A percentile compares a stretch with the other conserved stretches of the same genome.
Conservation (phyloP, 2,113 vertebrate species). For the Misgurnus anguillicaudatus region DNA sequence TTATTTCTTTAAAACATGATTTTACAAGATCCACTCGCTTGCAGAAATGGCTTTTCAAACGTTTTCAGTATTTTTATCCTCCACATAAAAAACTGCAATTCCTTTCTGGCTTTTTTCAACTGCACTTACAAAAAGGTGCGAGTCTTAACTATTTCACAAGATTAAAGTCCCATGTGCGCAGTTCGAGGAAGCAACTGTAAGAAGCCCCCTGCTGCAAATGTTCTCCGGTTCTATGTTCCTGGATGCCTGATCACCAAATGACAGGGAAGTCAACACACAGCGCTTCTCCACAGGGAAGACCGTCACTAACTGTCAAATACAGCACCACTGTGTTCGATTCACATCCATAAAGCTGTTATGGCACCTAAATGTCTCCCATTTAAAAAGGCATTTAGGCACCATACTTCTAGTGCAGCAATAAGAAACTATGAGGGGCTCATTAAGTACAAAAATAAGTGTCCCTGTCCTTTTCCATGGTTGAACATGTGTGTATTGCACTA, state of each 20-base stretch:
- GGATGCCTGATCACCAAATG: constrained; percentile 17
- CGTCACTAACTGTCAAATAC: constrained; percentile 13
- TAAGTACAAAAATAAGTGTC: background rate
- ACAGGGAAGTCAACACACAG: constrained; percentile 24
- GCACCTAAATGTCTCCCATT: background rate
- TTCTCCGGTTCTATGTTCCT: constrained; percentile 29
- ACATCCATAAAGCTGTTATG: background rate
- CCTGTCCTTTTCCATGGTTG: too few species aligned
- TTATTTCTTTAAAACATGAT: background rate
- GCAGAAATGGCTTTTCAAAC: background rate
- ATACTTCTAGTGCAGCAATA: background rate
- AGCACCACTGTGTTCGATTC: background rate
- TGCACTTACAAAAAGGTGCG: background rate
- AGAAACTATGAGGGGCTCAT: background rate
- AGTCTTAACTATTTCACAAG: background rate
- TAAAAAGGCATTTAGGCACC: background rate
- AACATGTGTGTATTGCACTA: too few species aligned
- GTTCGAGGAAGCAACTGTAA: constrained; percentile 15
- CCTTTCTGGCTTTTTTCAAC: background rate
- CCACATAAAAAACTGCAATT: too few species aligned
- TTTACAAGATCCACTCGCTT: background rate
- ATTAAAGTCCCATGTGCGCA: constrained; percentile 2
- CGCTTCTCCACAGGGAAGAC: background rate
- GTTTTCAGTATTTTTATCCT: too few species aligned
- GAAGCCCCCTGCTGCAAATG: constrained; percentile 19